phyloP scores from a whole-genome alignment of 1,140 invertebrate genomes.

The Neodiprion pinetum region DNA sequence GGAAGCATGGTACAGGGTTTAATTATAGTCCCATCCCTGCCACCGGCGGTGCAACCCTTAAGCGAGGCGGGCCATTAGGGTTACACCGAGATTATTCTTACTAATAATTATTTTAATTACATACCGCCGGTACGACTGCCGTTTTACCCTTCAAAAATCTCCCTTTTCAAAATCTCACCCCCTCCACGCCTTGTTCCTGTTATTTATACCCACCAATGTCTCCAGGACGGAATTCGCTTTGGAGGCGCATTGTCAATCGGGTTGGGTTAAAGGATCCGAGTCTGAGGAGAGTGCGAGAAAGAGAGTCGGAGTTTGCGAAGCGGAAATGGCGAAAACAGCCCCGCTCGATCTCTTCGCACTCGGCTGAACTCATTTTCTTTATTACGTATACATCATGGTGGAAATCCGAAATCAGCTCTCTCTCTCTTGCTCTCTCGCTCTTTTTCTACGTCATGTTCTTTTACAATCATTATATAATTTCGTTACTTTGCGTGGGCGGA shows the following conservation, averaged over 20 bases:
- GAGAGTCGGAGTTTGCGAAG: neutral
- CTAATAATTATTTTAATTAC: conserved; percentile 48
- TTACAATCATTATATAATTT: too few relatives aligned
- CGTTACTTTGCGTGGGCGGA: too few relatives aligned
- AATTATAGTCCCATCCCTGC: conserved; percentile 36
- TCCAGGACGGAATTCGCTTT: neutral
- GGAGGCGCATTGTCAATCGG: neutral
- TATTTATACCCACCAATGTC: neutral
- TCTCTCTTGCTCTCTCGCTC: too few relatives aligned
- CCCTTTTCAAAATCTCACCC: too few relatives aligned
- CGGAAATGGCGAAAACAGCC: neutral
- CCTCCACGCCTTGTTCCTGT: too few relatives aligned
- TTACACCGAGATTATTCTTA: conserved; percentile 38
- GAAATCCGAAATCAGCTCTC: too few relatives aligned
- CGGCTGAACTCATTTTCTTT: neutral
- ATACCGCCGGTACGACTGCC: neutral
- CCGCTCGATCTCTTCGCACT: neutral
- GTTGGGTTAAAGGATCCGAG: neutral
- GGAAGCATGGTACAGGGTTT: conserved; percentile 32
- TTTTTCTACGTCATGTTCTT: too few relatives aligned
- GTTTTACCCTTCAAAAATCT: too few relatives aligned
- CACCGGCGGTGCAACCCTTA: conserved; percentile 14
- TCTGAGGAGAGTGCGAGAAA: neutral
- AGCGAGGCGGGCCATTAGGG: conserved; percentile 35
- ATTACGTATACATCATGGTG: too few relatives aligned